Evolutionary conservation across 2,797 vertebrate species (phyloP).

Genomic region (Phaenicophaeus curvirostris): DNA sequence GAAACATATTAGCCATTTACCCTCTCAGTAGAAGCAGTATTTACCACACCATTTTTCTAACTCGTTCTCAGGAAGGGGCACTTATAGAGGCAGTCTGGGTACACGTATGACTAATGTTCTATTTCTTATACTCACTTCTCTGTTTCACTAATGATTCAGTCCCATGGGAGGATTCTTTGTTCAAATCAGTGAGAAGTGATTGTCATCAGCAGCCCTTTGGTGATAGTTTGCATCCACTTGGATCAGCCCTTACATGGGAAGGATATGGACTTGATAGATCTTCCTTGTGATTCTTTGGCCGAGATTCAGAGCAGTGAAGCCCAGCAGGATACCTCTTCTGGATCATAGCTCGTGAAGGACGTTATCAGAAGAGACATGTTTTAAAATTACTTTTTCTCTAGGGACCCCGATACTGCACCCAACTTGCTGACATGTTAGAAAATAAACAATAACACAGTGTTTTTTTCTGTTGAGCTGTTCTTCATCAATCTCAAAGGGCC

Average conservation of each 20-base stretch:
- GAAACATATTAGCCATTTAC: background rate
- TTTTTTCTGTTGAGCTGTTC: background rate
- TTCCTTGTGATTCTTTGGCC: background rate
- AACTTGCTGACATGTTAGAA: background rate
- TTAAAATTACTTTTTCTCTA: background rate
- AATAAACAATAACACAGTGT: background rate
- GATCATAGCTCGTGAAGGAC: background rate
- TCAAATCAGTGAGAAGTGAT: background rate
- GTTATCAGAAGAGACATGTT: background rate
- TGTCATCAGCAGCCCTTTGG: background rate
- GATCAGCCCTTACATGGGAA: background rate
- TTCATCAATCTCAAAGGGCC: background rate
- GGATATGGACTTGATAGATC: background rate
- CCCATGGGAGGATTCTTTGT: background rate
- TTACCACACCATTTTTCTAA: background rate
- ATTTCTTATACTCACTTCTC: background rate
- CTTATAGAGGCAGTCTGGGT: background rate
- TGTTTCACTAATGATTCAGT: background rate
- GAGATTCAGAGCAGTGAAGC: background rate
- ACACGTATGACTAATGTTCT: background rate
- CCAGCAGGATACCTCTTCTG: background rate
- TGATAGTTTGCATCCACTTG: background rate
- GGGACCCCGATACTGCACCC: background rate
- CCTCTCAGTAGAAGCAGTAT: background rate
- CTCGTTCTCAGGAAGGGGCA: background rate